Evolutionary conservation across 2,797 vertebrate species (phyloP).

Genomic region (Oreonectes daqikongensis): DNA sequence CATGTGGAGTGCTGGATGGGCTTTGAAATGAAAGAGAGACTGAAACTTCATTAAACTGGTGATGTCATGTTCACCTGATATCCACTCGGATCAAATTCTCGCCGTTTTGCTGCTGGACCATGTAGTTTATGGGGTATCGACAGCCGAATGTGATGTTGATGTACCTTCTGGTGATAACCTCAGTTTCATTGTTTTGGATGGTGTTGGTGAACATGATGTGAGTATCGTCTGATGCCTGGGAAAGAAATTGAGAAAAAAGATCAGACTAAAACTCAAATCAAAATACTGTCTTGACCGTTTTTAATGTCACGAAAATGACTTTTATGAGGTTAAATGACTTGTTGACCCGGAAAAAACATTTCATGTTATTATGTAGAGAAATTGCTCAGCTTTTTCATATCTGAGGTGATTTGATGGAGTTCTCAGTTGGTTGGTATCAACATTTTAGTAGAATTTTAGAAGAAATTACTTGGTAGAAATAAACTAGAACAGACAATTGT

Average conservation of each 20-base stretch:
- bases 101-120: conserved; percentile 74
- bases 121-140: conserved; percentile 80
- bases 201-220: conserved; percentile 81
- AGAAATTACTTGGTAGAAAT: no score
- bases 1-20: not conserved
- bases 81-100: conserved; percentile 79
- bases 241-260: conserved; percentile 28
- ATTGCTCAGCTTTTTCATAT: no score
- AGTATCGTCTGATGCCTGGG: conserved; percentile 73
- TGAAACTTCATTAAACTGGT: conserved; percentile 18
- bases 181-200: conserved; percentile 78
- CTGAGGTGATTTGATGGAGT: no score
- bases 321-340: no score
- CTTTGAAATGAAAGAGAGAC: conserved; percentile 7
- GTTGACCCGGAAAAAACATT: no score
- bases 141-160: conserved; percentile 81
- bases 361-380: no score
- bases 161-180: conserved; percentile 76
- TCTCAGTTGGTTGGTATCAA: no score
- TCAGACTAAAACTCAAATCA: no score
- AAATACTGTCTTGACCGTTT: no score
- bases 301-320: no score
- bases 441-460: no score
- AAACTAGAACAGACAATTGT: no score
- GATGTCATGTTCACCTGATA: conserved; percentile 65